Evolutionary conservation across 2,797 vertebrate species (phyloP), one percentile per base, ranked within the genome.

Genomic region (Sebastes reedi): DNA sequence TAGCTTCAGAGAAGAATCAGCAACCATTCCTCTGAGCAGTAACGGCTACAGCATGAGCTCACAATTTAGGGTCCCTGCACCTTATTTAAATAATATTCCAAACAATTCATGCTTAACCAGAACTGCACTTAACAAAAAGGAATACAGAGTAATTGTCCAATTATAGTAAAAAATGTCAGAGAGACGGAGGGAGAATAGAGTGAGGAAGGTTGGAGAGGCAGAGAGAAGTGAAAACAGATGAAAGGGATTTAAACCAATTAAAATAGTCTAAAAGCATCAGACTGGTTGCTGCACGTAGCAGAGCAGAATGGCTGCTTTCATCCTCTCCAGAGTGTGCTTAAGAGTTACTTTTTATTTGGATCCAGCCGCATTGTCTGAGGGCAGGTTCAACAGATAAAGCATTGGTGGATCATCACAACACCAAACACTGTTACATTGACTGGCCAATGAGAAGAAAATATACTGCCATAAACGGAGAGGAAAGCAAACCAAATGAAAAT

Each of bases 231-330:
- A 70, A 85, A 87, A 83, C 72, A 88, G 77, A 91, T 92, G 87
- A 95, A 90, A 93, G 92, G 79, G 79, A 91, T 90, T 92, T 85
- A 80, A 86, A 85, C 90, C 91, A 94, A 95, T 94, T 94, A 94
- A 95, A 94, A 91, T 27, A 62, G 72, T 84, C 72, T 82, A 81
- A 89, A 89, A 81, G 83, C 77, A 71, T 70, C 72, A 36, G 73
- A 72, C 69, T 80, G 10, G 32, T 59, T 58, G 46, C 70, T 71
- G 73, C 76, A 79, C 50, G 25, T 50, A 81, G 74, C 71, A 54
- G 59, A 80, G 82, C 75, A 80, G 78, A 89, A 91, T 79, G 77
- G 79, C 67, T 81, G 72, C 85, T 87, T 93, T 93, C 65, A 91
- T 89, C 82, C 67, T 72, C 78, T 83, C 72, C 60, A 56, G 66